A percentile compares a stretch with the other conserved stretches of the same genome.
Evolutionary conservation across 2,797 vertebrate species (phyloP).

Genomic region (Crossoptilon crossoptilon): DNA sequence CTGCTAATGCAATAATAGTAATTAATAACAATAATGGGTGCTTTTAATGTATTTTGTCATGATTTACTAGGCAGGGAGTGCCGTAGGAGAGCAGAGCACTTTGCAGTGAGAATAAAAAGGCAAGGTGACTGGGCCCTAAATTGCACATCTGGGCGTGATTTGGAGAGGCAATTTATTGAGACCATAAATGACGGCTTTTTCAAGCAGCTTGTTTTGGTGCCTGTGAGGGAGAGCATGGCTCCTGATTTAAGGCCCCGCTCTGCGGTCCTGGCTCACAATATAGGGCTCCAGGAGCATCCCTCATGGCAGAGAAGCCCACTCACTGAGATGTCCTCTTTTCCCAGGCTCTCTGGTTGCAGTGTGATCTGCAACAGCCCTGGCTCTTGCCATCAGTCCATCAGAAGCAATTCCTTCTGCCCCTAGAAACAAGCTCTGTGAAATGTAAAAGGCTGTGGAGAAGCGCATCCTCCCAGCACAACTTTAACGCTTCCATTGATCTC

Average conservation of each 20-base stretch:
- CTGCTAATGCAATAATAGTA: constrained; percentile 59
- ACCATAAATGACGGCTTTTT: constrained; percentile 62
- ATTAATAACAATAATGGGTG: constrained; percentile 64
- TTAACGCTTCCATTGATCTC: constrained; percentile 12
- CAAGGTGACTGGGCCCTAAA: constrained; percentile 71
- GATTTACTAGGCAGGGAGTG: constrained; percentile 47
- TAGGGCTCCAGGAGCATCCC: neutral
- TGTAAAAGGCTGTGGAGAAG: neutral
- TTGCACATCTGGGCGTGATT: constrained; percentile 68
- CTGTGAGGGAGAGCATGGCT: constrained; percentile 2
- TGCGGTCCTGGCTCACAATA: neutral
- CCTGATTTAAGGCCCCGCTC: constrained; percentile 61
- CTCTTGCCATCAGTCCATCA: neutral
- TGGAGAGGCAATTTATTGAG: constrained; percentile 68
- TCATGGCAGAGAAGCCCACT: neutral
- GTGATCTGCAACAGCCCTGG: neutral
- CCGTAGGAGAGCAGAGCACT: constrained; percentile 2
- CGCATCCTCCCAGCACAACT: neutral
- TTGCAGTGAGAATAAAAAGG: constrained; percentile 59
- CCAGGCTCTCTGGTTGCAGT: neutral
- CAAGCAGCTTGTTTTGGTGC: constrained; percentile 63
- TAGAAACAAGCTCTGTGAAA: neutral
- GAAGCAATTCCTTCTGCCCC: neutral
- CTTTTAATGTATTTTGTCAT: constrained; percentile 49
- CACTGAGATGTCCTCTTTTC: neutral